Evolutionary conservation across 2,888 invertebrate species (phyloP), one percentile per base, ranked within the genome.

Genomic region (Lycocerus yunnanus): DNA sequence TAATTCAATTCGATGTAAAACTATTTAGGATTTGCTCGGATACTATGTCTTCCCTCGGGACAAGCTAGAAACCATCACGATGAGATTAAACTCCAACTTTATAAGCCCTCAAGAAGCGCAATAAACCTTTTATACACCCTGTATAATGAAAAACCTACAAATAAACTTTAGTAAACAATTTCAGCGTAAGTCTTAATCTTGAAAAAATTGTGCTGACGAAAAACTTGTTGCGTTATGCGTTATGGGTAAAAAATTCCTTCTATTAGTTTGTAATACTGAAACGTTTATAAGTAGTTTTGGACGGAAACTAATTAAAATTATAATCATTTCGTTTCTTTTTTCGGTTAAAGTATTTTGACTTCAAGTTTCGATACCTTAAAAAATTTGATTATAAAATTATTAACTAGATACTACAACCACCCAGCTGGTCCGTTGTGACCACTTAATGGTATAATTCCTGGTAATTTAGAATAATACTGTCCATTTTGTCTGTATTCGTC

Each of bases 401-500:
- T 63, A n/a, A 63, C 61, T 63, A 43, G 43, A 13, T 73, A 77
- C 80, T 86, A 87, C 80, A 87, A 91, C 93, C 93, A 93, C 80
- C 93, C 93, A 68, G 92, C 89, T 77, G 92, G 91, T 83, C 91
- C 90, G 85, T 91, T 92, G 87, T 93, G 93, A 1, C 93, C 93
- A 86, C 92, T 92, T 82, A 93, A 89, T 80, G 93, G 93, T 84
- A 93, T 93, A 78, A 94, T 92, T 78, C 93, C 93, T 14, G 93
- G 91, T 82, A 93, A 88, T 84, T 92, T 91, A 79, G 92, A 91
- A 82, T 91, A 87, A 15, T 81, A 81, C 21, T 92, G 91, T 74
- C 90, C 90, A 86, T 89, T 89, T 71, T 79, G 80, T 81, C 89
- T 89, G 74, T 83, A 85, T 71, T 88, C 87, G 9, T 87, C 87